Evolutionary conservation across 2,797 vertebrate genomes (phyloP), one percentile per base, ranked within the genome.

Genomic region (Nasua narica): DNA sequence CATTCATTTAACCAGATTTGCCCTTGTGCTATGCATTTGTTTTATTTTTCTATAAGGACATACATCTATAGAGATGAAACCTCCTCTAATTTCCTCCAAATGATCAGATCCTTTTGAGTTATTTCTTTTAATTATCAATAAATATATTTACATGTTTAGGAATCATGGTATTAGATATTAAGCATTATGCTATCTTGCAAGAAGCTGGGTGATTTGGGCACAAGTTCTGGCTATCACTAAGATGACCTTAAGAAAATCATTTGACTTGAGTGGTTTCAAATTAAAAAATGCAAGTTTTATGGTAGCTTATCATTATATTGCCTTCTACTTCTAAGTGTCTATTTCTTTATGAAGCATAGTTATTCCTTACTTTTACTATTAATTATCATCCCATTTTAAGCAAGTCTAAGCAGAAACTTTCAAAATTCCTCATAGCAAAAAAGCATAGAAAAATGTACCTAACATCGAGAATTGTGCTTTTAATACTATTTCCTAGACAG

Each of bases 11-110:
- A 84, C n/a, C 13, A 90, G 13, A 76, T 93, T 88, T 91, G 54
- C 11, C 54, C 72, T 94, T 96, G 46, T 37, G 0, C 13, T 92
- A 40, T 87, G 48, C 91, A 56, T 84, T 93, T 93, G 29, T 77
- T 84, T 77, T 95, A 7, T 81, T 96, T 89, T 91, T 35, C 48
- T 87, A 7, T 43, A 94, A 87, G 50, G 35, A 82, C 23, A 90
- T 14, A 21, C 0, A 56, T 37, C 35, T 81, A 29, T 58, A 83
- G 2, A 76, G 32, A 83, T 43, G 43, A 94, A 54, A 50, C 0
- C 0, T 23, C 2, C 7, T 81, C 27, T 1, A 4, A 58, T 37
- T 1, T 69, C 4, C 21, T 89, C 21, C 16, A 77, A 86, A 94
- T 43, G 29, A 67, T 46, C 62, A 58, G 25, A 86, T 18, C 78